Percentiles rank a stretch among this genome's conserved stretches.
Conservation (phyloP, 2,797 vertebrate species). For the Rhinogobio ventralis region DNA sequence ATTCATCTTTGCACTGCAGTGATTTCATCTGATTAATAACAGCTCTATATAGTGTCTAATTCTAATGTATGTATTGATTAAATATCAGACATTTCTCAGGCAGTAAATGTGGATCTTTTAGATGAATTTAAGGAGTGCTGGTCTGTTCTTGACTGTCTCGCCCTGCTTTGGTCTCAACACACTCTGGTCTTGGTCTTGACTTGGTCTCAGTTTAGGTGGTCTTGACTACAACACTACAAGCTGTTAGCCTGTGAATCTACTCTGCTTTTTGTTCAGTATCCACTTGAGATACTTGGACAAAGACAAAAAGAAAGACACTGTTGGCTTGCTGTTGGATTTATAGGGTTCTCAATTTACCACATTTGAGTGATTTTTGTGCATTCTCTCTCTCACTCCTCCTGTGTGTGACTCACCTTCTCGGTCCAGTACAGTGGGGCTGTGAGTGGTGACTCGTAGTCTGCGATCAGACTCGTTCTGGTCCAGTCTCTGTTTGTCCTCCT, state of each 20-base stretch:
- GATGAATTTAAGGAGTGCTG: background rate
- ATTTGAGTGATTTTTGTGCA: background rate
- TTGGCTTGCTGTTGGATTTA: background rate
- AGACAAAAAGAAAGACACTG: background rate
- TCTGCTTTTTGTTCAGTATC: too few relatives aligned
- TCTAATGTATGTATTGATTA: background rate
- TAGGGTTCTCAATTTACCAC: background rate
- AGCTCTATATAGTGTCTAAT: background rate
- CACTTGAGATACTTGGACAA: background rate
- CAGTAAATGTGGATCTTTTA: background rate
- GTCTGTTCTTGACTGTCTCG: background rate
- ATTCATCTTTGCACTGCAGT: too few relatives aligned
- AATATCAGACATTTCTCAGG: background rate
- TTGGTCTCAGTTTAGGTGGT: background rate
- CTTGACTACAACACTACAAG: background rate
- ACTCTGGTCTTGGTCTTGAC: too few relatives aligned
- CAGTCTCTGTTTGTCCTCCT: slow-evolving; percentile 94
- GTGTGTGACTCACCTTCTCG: slow-evolving; percentile 84
- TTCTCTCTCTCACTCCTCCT: background rate
- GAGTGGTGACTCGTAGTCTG: slow-evolving; percentile 80
- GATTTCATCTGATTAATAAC: background rate
- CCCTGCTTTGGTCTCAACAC: too few relatives aligned
- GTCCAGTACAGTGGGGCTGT: slow-evolving; percentile 87
- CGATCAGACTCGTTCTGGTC: slow-evolving; percentile 89
- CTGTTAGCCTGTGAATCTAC: background rate